Percentiles rank a stretch among this genome's conserved stretches.
phyloP scores from a whole-genome alignment of 2,113 vertebrate genomes.

The Corynorhinus townsendii region DNA sequence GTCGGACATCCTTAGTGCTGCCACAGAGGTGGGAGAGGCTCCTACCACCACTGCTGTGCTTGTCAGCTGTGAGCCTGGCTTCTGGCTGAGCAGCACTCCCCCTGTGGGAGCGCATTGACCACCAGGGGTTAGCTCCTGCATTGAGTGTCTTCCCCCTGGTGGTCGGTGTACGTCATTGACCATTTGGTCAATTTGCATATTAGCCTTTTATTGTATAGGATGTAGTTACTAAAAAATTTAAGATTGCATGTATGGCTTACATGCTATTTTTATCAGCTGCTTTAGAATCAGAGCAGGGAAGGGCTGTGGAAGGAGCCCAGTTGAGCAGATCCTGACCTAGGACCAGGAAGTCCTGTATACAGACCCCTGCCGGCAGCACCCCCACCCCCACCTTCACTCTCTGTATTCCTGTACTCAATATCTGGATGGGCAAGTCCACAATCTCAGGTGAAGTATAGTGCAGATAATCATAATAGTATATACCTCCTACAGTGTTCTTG shows the following conservation, averaged over 20 bases:
- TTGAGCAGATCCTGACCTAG: background rate
- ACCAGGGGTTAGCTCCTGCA: too few relatives aligned
- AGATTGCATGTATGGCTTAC: background rate
- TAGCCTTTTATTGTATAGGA: too few relatives aligned
- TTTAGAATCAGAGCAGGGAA: background rate
- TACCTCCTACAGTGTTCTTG: background rate
- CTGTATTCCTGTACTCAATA: background rate
- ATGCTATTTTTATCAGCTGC: background rate
- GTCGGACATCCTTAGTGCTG: too few relatives aligned
- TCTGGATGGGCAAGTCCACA: background rate
- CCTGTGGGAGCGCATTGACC: too few relatives aligned
- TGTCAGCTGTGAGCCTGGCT: too few relatives aligned
- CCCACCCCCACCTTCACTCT: background rate
- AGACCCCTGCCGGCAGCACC: background rate
- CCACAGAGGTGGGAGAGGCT: too few relatives aligned
- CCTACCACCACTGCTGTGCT: too few relatives aligned
- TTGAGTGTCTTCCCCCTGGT: too few relatives aligned
- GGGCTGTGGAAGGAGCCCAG: background rate
- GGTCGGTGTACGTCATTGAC: too few relatives aligned
- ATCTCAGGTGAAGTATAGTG: background rate
- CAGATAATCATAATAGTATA: background rate
- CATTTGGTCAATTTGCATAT: too few relatives aligned
- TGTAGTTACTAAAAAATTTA: background rate
- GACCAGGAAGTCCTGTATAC: accelerated
- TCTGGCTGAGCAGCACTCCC: too few relatives aligned